phyloP scores from a whole-genome alignment of 2,113 vertebrate species.

The Formicarius rufipectus region DNA sequence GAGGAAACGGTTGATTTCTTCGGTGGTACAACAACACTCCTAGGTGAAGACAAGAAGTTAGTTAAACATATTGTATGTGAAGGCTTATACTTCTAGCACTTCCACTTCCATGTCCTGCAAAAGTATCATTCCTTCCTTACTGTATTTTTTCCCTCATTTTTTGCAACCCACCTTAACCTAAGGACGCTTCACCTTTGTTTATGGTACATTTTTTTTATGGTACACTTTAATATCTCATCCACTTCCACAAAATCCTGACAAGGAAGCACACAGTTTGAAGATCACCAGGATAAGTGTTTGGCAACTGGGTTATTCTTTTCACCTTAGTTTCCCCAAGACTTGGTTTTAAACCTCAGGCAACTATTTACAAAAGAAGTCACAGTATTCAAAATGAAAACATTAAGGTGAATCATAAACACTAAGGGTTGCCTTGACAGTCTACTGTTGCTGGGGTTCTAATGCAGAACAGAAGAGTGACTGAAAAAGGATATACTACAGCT shows the following conservation, averaged over 20 bases:
- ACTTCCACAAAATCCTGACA: background rate
- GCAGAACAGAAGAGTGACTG: background rate
- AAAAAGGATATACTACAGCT: background rate
- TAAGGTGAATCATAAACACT: background rate
- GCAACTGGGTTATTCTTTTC: background rate
- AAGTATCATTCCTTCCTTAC: background rate
- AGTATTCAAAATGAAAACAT: background rate
- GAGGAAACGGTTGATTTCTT: slow-evolving; percentile 80
- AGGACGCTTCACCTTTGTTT: background rate
- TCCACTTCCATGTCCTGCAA: background rate
- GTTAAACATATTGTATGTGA: background rate
- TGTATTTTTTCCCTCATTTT: background rate
- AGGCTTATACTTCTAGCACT: background rate
- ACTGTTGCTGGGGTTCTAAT: background rate
- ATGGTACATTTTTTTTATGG: background rate
- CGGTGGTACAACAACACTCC: slow-evolving; percentile 92
- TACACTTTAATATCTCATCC: background rate
- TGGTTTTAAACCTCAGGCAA: background rate
- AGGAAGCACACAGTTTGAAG: background rate
- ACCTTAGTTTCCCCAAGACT: background rate
- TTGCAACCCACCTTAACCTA: background rate
- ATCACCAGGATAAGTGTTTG: background rate
- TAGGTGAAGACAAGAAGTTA: slow-evolving; percentile 45
- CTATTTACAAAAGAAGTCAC: background rate
- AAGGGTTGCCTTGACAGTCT: background rate